Conservation (phyloP, 2,888 invertebrate genomes). For the Celastrina argiolus region DNA sequence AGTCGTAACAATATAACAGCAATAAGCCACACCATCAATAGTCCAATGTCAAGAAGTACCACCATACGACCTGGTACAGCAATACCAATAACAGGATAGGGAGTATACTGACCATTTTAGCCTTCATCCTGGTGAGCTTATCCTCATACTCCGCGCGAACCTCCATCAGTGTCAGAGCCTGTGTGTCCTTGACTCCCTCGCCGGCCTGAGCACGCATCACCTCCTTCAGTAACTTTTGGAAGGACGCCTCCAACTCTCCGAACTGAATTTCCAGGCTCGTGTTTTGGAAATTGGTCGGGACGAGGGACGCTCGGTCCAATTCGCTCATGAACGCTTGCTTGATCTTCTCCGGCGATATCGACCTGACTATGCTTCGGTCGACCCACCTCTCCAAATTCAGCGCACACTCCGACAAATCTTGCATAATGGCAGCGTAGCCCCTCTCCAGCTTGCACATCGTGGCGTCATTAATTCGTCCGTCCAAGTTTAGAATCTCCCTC, state of each 20-base stretch:
- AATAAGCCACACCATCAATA: slow-evolving; percentile 48
- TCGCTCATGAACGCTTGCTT: slow-evolving; percentile 60
- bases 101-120: slow-evolving; percentile 85
- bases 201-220: slow-evolving; percentile 49
- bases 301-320: slow-evolving; percentile 46
- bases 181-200: slow-evolving; percentile 49
- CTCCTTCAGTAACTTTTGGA: slow-evolving; percentile 60
- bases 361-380: slow-evolving; percentile 53
- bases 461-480: slow-evolving; percentile 49
- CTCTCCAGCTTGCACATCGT: slow-evolving; percentile 58
- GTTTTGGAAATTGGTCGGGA: slow-evolving; percentile 53
- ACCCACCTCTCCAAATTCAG: slow-evolving; percentile 66
- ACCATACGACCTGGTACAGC: slow-evolving; percentile 71
- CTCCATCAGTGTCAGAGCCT: slow-evolving; percentile 66
- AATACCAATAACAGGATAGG: slow-evolving; percentile 68
- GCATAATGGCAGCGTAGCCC: slow-evolving; percentile 61
- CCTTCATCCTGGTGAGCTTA: slow-evolving; percentile 87
- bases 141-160: slow-evolving; percentile 83
- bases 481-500: slow-evolving; percentile 58
- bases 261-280: slow-evolving; percentile 60
- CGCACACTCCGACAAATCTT: slow-evolving; percentile 59
- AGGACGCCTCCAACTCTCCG: slow-evolving; percentile 61
- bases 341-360: slow-evolving; percentile 59
- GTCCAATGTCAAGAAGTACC: slow-evolving; percentile 66
- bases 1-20: slow-evolving; percentile 42